Base-by-base conservation (phyloP, 2,888 invertebrate species). In the Mongoloraphidia duomilia region DNA sequence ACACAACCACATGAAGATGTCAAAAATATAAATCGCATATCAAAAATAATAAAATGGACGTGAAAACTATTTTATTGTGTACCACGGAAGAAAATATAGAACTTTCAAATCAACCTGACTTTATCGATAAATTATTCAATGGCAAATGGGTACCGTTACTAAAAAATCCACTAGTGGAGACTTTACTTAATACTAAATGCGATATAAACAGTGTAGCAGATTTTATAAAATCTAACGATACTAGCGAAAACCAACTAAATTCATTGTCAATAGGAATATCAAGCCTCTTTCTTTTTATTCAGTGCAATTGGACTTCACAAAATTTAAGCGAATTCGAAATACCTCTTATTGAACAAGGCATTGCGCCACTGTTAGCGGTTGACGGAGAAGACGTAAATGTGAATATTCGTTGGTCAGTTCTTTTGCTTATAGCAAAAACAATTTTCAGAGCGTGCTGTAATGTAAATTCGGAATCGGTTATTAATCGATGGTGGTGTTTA, bases 301-400 rank as follows among this genome's bases (percentile, higher is more conserved):
- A 89, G 63, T 73, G 73, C 47, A 93, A 93, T 67, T 92, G 88
- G 77, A 82, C 82, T 45, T 85, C 91, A 0, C 86, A 88, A 4
- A 60, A 70, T 36, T 72, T 71, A 56, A 60, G 75, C 13, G 65
- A 66, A 9, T 53, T 55, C 1, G 63, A 68, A 38, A 71, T 69
- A 65, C 73, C 76, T 5, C 64, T 69, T 51, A 56, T 62, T 40
- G 26, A 26, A 26, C 54, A 72, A 36, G 69, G 75, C 58, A 70
- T 69, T 40, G 54, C 57, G 39, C 58, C 62, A 14, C 60, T 66
- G 53, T 62, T 82, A 14, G 69, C 74, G 34, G 60, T 73, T 9
- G 78, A 80, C 61, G 80, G 82, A 2, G 84, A 84, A 61, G 82
- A 83, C 47, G 63, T 83, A 3, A 79, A 75, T 66, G 68, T 74